Conservation (phyloP, 92 coral and sea anemone genomes). For the Heliopora coerulea region DNA sequence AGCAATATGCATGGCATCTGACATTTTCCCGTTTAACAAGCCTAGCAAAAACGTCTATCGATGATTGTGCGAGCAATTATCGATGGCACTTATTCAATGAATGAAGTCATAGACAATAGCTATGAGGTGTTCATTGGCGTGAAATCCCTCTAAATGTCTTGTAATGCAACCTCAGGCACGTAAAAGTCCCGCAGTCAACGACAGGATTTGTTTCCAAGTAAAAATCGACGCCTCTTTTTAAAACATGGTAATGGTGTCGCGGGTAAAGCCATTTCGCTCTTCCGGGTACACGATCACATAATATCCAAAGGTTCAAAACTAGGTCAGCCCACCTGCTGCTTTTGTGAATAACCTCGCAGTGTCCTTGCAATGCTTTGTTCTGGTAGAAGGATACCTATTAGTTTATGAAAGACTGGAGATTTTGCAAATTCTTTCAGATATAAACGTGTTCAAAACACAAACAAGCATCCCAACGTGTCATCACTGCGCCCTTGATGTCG, state of each 20-base stretch:
- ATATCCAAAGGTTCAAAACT: not conserved
- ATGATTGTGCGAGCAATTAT: conserved; percentile 8
- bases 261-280: not conserved
- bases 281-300: conserved; percentile 18
- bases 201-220: too few species aligned
- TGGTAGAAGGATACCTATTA: conserved; percentile 15
- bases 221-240: too few species aligned
- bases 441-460: conserved; percentile 35
- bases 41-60: not conserved
- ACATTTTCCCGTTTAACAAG: not conserved
- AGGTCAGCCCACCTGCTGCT: conserved; percentile 22
- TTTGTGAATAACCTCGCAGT: not conserved
- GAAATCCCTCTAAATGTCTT: too few species aligned
- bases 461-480: not conserved
- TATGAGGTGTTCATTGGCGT: too few species aligned
- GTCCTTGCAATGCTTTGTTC: conserved; percentile 32
- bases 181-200: too few species aligned
- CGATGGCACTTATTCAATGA: conserved; percentile 7
- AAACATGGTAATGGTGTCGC: too few species aligned
- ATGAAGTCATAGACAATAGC: too few species aligned
- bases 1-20: not conserved
- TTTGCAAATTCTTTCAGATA: conserved; percentile 6
- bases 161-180: too few species aligned
- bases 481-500: conserved; percentile 21
- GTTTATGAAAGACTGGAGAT: conserved; percentile 23